A percentile compares a stretch with the other conserved stretches of the same genome.
These are phyloP conservation scores for Apodemia hepburni DNA, from an alignment of 2,888 invertebrate species.

Conservation along the genomic window DNA sequence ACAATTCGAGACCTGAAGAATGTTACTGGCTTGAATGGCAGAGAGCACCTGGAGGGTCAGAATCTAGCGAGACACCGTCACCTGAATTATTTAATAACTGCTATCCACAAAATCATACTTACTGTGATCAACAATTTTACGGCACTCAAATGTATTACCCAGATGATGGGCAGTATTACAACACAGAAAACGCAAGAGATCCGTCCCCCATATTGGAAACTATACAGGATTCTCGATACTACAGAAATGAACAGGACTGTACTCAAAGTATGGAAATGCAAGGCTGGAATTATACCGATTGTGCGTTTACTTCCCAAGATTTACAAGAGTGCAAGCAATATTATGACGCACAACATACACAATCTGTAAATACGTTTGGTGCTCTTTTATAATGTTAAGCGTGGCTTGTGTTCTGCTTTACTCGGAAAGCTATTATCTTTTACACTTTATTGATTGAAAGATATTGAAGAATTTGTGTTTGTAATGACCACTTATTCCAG, in stretches of 20 bases:
- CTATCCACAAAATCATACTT: conserved; percentile 62
- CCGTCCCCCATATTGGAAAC: conserved; percentile 51
- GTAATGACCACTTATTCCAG: not conserved
- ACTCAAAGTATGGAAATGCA: conserved; percentile 57
- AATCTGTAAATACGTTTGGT: conserved; percentile 55
- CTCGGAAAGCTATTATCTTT: not conserved
- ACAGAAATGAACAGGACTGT: conserved; percentile 60
- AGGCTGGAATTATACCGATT: conserved; percentile 61
- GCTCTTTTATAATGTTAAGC: conserved; percentile 57
- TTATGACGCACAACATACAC: conserved; percentile 56
- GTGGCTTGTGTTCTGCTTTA: not conserved
- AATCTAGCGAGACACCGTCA: conserved; percentile 78
- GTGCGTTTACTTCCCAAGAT: conserved; percentile 54
- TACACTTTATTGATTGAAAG: not conserved
- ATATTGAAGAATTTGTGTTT: not conserved
- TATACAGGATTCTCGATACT: conserved; percentile 57
- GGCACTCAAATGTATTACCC: conserved; percentile 61
- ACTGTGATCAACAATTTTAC: conserved; percentile 63
- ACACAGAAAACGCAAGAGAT: conserved; percentile 53
- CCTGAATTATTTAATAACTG: conserved; percentile 72
- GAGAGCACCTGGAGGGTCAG: conserved; percentile 62
- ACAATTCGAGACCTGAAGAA: conserved; percentile 83
- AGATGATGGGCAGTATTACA: conserved; percentile 67
- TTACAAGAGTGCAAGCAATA: conserved; percentile 57
- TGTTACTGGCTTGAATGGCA: conserved; percentile 81